Evolutionary conservation across 2,113 vertebrate species (phyloP).

Genomic region (Phodopus roborovskii): DNA sequence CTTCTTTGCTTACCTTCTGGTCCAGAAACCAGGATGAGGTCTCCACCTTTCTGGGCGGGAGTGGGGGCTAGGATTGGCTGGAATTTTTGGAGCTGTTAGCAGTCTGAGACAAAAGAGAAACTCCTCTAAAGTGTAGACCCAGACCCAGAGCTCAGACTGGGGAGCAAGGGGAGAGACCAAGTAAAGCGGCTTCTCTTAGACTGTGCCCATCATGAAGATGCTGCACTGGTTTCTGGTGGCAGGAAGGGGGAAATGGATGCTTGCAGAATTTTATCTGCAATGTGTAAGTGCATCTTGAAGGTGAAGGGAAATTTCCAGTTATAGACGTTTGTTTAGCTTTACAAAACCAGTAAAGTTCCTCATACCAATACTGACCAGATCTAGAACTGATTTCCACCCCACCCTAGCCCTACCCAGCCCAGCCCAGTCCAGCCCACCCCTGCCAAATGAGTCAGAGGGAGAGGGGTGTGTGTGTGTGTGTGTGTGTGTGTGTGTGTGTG

Average conservation of each 20-base stretch:
- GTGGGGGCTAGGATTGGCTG: neutral
- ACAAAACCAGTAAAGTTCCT: conserved; percentile 3
- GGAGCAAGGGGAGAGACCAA: neutral
- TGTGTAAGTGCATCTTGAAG: conserved; percentile 8
- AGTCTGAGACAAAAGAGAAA: conserved; percentile 28
- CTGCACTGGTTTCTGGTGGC: neutral
- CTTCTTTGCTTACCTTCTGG: conserved; percentile 60
- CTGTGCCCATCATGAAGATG: neutral
- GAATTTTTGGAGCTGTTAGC: neutral
- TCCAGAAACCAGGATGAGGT: neutral
- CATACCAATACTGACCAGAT: conserved; percentile 21
- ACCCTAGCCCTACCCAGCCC: neutral
- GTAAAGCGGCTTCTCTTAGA: neutral
- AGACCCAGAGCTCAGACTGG: neutral
- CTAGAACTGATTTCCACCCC: neutral
- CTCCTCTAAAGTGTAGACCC: neutral
- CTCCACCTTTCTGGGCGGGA: neutral
- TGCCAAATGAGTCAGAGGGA: conserved; percentile 52
- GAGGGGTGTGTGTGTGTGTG: conserved; percentile 52
- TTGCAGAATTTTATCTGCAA: neutral
- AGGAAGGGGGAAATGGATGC: too few relatives aligned
- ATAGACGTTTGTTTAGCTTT: conserved; percentile 37
- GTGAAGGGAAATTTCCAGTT: neutral
- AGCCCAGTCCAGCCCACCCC: neutral
- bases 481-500: conserved; percentile 46